phyloP scores from a whole-genome alignment of 1,140 invertebrate species.

The Drosophila yakuba region DNA sequence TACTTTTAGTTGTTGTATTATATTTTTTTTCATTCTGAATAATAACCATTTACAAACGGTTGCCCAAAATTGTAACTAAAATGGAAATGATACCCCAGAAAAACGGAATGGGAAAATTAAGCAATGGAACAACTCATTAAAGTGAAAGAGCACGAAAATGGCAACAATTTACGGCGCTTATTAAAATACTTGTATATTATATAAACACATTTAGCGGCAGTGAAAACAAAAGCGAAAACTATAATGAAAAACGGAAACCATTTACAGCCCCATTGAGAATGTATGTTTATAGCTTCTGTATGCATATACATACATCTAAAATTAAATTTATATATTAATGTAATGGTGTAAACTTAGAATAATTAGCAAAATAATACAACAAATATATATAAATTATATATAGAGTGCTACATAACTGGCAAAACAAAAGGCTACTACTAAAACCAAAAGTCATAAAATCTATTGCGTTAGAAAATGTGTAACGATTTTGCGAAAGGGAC shows the following conservation, averaged over 20 bases:
- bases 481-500: slow-evolving; percentile 30
- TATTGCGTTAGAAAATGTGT: slow-evolving; percentile 63
- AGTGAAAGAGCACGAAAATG: slow-evolving; percentile 63
- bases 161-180: slow-evolving; percentile 67
- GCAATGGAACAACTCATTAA: slow-evolving; percentile 61
- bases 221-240: slow-evolving; percentile 7
- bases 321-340: slow-evolving; percentile 54
- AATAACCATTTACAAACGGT: slow-evolving; percentile 60
- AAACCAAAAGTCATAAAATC: slow-evolving; percentile 58
- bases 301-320: slow-evolving; percentile 40
- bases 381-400: slow-evolving; percentile 60
- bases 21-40: slow-evolving; percentile 39
- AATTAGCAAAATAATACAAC: slow-evolving; percentile 59
- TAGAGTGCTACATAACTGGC: slow-evolving; percentile 68
- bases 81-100: slow-evolving; percentile 51
- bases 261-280: slow-evolving; percentile 59
- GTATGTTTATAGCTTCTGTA: slow-evolving; percentile 67
- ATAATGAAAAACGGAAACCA: slow-evolving; percentile 32
- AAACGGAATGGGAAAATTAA: slow-evolving; percentile 29
- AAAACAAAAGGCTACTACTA: slow-evolving; percentile 43
- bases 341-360: slow-evolving; percentile 71
- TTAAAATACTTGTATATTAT: slow-evolving; percentile 69
- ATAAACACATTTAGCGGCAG: slow-evolving; percentile 50
- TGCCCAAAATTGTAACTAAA: slow-evolving; percentile 77
- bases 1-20: slow-evolving; percentile 22